A percentile compares a stretch with the other conserved stretches of the same genome.
These are phyloP conservation scores for Ancistrus triradiatus DNA, from an alignment of 2,113 vertebrate species.

Conservation along the genomic window DNA sequence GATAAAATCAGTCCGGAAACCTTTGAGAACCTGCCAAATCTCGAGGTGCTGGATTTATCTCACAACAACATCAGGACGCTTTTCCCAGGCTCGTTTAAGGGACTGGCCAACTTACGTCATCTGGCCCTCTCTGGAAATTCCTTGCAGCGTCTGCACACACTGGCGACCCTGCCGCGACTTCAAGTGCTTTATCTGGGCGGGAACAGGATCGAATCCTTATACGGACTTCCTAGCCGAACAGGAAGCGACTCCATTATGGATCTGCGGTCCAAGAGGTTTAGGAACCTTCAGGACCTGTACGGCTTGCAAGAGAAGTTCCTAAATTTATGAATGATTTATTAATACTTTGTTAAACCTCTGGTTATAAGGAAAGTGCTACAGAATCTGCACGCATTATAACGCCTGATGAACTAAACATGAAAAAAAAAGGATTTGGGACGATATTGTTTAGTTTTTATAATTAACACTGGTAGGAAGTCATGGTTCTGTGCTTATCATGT, in stretches of 20 bases:
- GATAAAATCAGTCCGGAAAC: constrained; percentile 67
- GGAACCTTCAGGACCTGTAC: constrained; percentile 63
- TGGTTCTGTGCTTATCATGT: too few species aligned
- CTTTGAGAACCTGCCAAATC: constrained; percentile 64
- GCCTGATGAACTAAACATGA: too few species aligned
- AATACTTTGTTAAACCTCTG: background rate
- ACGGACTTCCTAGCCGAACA: background rate
- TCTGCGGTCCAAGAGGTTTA: constrained; percentile 70
- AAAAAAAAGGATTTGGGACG: too few species aligned
- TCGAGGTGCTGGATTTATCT: constrained; percentile 73
- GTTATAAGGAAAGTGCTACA: background rate
- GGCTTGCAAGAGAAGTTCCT: constrained; percentile 55
- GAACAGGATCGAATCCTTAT: constrained; percentile 68
- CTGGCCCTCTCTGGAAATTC: constrained; percentile 79
- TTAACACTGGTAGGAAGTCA: too few species aligned
- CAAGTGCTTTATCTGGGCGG: constrained; percentile 52
- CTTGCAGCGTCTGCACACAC: constrained; percentile 56
- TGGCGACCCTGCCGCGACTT: constrained; percentile 60
- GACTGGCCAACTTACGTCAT: constrained; percentile 56
- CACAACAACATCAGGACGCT: constrained; percentile 80
- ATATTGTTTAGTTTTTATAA: too few species aligned
- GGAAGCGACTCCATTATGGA: constrained; percentile 54
- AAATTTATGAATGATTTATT: constrained; percentile 55
- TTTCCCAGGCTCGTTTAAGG: constrained; percentile 57
- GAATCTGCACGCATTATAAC: background rate